Conservation (phyloP, 2,113 vertebrate genomes). For the Anolis carolinensis region DNA sequence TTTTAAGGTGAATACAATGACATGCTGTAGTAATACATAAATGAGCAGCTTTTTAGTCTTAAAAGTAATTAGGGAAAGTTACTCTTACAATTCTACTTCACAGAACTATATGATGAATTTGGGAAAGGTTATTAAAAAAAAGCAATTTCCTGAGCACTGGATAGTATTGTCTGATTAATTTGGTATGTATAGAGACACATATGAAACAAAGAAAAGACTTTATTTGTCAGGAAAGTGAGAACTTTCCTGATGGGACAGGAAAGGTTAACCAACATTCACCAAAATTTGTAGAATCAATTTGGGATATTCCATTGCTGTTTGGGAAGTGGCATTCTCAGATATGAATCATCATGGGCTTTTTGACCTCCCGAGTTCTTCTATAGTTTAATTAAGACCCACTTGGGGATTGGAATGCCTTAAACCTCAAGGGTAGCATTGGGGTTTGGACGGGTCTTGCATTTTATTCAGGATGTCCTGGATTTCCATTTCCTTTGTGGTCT, state of each 20-base stretch:
- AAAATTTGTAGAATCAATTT: neutral
- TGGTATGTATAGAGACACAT: neutral
- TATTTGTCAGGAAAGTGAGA: neutral
- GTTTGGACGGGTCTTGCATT: neutral
- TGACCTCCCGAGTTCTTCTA: conserved; percentile 1
- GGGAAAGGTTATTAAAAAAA: no score
- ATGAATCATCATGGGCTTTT: neutral
- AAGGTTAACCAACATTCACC: neutral
- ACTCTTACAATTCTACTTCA: no score
- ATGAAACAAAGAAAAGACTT: neutral
- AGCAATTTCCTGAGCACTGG: no score
- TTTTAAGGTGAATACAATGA: no score
- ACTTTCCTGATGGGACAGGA: neutral
- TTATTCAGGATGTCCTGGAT: conserved; percentile 6
- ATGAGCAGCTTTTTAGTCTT: no score
- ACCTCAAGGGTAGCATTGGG: neutral
- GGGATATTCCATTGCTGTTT: conserved; percentile 13
- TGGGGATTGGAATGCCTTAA: neutral
- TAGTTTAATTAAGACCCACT: neutral
- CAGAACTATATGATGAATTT: no score
- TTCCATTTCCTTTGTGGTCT: neutral
- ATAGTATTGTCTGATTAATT: neutral
- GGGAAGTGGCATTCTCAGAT: conserved; percentile 15
- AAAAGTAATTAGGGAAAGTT: no score
- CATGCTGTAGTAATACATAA: no score